Base-by-base conservation (phyloP, 2,797 vertebrate species). In the Champsocephalus gunnari region DNA sequence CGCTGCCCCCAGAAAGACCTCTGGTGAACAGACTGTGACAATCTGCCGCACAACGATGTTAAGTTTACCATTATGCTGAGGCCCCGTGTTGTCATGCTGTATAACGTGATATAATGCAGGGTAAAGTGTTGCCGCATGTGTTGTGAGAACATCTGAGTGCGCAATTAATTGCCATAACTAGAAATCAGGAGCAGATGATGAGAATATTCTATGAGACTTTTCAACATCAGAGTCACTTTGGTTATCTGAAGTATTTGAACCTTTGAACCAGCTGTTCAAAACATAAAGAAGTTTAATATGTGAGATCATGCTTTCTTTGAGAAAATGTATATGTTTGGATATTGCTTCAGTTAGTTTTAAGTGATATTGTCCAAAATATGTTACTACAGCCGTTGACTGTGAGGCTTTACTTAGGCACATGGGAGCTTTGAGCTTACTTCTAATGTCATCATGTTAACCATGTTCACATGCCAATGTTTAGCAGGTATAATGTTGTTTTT, bases 101-200 rank as follows among this genome's bases (percentile, higher is more conserved):
- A 16, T 60, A 48, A 71, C 79, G 62, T 74, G 12, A 64, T 65
- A 45, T 58, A 8, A 50, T 69, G n/a, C 58, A 45, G 24, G 66
- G 53, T 48, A 34, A 58, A 44, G 59, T 73, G 66, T 73, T 48
- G 44, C 44, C 70, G 60, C 5, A 17, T 50, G 57, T 62, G 51
- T 53, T 38, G 47, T 72, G 73, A 58, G 61, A 75, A 81, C 79
- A 66, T 74, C 38, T 81, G 71, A 88, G 79, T 70, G 78, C 75
- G 66, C 75, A 86, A 84, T 90, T 79, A 71, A 82, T 80, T 79
- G 72, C 68, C 45, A 38, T 85, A 67, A 74, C 32, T 70, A 81
- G 63, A 80, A 91, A 87, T 90, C 72, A 79, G 79, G 74, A 86
- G 71, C 85, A 73, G 77, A 87, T 83, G 84, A 90, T 74, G 74